Evolutionary conservation across 2,113 vertebrate species (phyloP), one percentile per base, ranked within the genome.

Genomic region (Ammospiza nelsoni): DNA sequence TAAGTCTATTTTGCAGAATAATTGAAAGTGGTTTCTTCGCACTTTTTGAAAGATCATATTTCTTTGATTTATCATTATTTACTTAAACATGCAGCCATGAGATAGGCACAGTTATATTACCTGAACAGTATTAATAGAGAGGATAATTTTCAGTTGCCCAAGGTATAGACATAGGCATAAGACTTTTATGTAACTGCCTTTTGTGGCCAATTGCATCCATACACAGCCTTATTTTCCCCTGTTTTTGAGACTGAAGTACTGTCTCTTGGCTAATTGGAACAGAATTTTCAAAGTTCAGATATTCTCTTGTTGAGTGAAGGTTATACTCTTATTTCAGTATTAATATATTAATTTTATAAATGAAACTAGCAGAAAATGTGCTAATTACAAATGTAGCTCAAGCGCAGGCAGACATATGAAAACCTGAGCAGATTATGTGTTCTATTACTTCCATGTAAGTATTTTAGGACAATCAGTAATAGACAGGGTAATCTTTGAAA

Each of bases 1-100:
- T 94, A 95, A 96, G 96, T 93, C 48, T 76, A 63, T 83, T 87
- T 92, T 66, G 74, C 82, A 68, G 24, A 65, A 68, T 18, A 71
- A 51, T 25, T 80, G 12, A 17, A 67, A 29, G 28, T 33, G 11
- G 8, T 68, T 89, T 79, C 37, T 75, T 55, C 76, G 24, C 11
- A 46, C 15, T 67, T 54, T 55, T 89, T 66, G n/a, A 77, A 59
- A 82, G 24, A 54, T 48, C 4, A 3, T 65, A n/a, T 54, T 89
- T 62, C 15, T 27, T 25, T 66, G 7, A 48, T 68, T 84, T 82
- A 63, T 35, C 59, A 3, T 18, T 80, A 14, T 71, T 92, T 88
- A 23, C 15, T 77, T 69, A 58, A 41, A 20, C 8, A 23, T 58
- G 12, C 5, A 66, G 12, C 12, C 22, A 39, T 74, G 11, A 85